Conservation (phyloP, 2,888 invertebrate species). For the Liposcelis brunnea region DNA sequence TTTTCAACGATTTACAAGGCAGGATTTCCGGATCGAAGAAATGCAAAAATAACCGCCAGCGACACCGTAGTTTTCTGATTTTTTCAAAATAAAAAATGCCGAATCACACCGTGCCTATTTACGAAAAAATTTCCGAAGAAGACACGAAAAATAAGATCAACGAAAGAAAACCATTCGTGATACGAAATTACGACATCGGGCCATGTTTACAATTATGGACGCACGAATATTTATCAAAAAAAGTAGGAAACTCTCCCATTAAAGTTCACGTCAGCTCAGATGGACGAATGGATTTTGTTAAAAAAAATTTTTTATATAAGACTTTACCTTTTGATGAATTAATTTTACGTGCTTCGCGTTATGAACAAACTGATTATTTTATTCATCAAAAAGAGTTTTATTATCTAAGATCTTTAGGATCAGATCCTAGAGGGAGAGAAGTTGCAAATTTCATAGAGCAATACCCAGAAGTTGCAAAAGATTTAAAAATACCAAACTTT, state of each 20-base stretch:
- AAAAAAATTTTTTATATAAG: constrained; percentile 33
- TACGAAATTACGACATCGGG: constrained; percentile 29
- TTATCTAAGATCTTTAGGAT: constrained; percentile 28
- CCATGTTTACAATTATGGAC: constrained; percentile 29
- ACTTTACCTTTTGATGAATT: constrained; percentile 28
- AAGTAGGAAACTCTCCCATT: constrained; percentile 25
- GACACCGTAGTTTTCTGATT: constrained; percentile 10
- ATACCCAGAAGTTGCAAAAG: constrained; percentile 29
- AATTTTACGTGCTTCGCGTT: constrained; percentile 23
- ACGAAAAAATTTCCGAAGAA: constrained; percentile 4
- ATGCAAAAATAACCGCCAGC: constrained; percentile 1
- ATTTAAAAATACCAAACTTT: constrained; percentile 28
- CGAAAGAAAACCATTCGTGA: constrained; percentile 25
- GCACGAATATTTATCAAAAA: constrained; percentile 25
- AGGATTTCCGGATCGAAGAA: constrained; percentile 12
- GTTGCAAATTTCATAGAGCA: constrained; percentile 29
- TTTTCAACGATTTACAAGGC: constrained; percentile 4
- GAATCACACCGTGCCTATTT: constrained; percentile 10
- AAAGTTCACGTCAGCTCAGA: constrained; percentile 30
- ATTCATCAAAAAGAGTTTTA: constrained; percentile 20
- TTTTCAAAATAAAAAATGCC: constrained; percentile 13
- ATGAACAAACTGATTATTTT: constrained; percentile 23
- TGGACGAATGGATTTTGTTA: constrained; percentile 30
- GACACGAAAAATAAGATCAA: constrained; percentile 10
- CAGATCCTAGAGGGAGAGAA: constrained; percentile 29